Percentiles rank a stretch among this genome's conserved stretches.
Evolutionary conservation across 2,888 invertebrate species (phyloP).

Genomic region (Chalcosyrphus nemorum): DNA sequence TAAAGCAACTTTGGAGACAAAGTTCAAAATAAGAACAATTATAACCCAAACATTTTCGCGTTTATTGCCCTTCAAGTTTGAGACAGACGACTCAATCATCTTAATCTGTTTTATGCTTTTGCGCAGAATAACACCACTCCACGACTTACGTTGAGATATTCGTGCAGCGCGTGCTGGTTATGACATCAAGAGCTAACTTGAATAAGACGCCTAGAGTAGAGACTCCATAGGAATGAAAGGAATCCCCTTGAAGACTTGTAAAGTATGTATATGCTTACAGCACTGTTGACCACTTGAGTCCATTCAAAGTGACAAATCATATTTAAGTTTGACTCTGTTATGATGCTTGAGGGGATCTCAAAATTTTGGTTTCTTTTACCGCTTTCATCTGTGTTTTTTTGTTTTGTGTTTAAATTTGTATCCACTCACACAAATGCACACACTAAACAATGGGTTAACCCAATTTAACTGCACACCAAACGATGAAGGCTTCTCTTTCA

Average conservation of each 20-base stretch:
- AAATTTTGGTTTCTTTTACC: neutral
- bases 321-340: neutral
- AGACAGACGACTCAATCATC: neutral
- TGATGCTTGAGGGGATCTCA: neutral
- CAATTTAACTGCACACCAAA: neutral
- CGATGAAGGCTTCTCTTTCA: slow-evolving; percentile 1
- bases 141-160: neutral
- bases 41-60: neutral
- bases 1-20: no score
- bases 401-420: neutral
- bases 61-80: neutral
- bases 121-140: neutral
- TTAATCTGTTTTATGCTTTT: neutral
- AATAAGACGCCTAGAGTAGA: neutral
- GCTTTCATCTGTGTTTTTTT: neutral
- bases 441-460: neutral
- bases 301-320: slow-evolving; percentile 3
- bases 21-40: no score
- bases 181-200: neutral
- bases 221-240: neutral
- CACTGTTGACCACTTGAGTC: neutral
- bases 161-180: slow-evolving; percentile 2
- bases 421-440: neutral
- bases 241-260: neutral
- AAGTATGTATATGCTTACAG: neutral